phyloP scores from a whole-genome alignment of 1,140 invertebrate genomes.

The Rhagoletis pomonella region DNA sequence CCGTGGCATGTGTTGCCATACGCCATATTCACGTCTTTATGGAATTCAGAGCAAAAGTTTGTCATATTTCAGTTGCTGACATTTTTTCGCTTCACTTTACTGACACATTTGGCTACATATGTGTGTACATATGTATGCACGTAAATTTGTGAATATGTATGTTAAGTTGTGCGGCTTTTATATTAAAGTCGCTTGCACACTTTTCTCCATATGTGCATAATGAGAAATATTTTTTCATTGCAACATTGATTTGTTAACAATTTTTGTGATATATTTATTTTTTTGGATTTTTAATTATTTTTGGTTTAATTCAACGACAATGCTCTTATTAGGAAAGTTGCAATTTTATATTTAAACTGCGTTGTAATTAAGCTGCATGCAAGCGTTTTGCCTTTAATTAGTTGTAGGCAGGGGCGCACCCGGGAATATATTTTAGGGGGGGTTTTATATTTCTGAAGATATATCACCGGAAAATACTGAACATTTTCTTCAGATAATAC shows the following conservation, averaged over 20 bases:
- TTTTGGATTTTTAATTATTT: background rate
- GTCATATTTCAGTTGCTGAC: constrained; percentile 39
- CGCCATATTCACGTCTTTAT: constrained; percentile 52
- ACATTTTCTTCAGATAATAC: too few species aligned
- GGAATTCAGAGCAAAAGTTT: constrained; percentile 50
- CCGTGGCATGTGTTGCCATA: constrained; percentile 48
- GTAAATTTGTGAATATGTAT: background rate
- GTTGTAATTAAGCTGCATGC: constrained; percentile 43
- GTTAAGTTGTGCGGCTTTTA: too few species aligned
- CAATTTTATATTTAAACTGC: background rate
- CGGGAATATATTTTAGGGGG: too few species aligned
- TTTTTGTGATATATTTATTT: background rate
- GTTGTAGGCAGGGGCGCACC: background rate
- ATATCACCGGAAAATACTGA: too few species aligned
- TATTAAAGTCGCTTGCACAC: background rate
- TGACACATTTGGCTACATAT: background rate
- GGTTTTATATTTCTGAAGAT: too few species aligned
- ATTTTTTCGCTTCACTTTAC: background rate
- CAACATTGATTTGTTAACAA: constrained; percentile 11
- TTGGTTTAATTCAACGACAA: background rate
- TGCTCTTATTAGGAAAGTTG: background rate
- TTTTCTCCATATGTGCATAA: constrained; percentile 38
- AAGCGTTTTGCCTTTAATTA: constrained; percentile 4
- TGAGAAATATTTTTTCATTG: constrained; percentile 36
- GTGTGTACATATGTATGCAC: too few species aligned